Base-by-base conservation (phyloP, 2,797 vertebrate species). In the Babyrousa celebensis region DNA sequence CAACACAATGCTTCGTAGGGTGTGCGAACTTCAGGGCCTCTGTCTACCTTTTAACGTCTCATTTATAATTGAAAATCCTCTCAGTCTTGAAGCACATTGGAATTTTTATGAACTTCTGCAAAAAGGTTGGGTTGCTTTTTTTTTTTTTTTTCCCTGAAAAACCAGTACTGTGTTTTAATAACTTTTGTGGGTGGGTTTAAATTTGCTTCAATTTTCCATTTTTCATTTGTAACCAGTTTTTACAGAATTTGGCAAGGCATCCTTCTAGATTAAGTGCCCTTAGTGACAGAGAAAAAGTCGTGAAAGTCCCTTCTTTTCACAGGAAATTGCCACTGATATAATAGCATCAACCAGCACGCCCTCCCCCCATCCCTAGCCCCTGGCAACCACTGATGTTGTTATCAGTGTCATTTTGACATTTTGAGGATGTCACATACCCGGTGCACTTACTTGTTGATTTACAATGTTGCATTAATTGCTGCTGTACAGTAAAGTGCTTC, bases 61-160 rank as follows among this genome's bases (percentile, higher is more conserved):
- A 15, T 80, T 94, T 93, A 95, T 89, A 85, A 95, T 52, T 43
- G 54, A 96, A 93, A 65, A 40, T 72, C 89, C 54, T 95, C 86
- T 93, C 80, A 2, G 89, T 93, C 89, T 90, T 78, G 67, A 58
- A 36, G 18, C 18, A 3, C 32, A 3, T 11, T 67, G 89, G 83
- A 67, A 60, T 96, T 95, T 96, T 93, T 93, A 94, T 83, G 83
- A 96, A 94, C 89, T 94, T 92, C 63, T 68, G 62, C 25, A 3
- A 63, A 56, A 56, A 82, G 25, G n/a, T 36, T 80, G 54, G 29
- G 10, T 83, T 92, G 87, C n/a, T 27, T 63, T 77, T 74, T 36
- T 68, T 74, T 36, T 68, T 78, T 56, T 25, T 72, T 72, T 70
- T 48, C 88, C 68, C 32, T 21, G 48, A 16, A 17, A 82, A 95